Conservation (phyloP, 2,888 invertebrate genomes). For the Clivina fossor region DNA sequence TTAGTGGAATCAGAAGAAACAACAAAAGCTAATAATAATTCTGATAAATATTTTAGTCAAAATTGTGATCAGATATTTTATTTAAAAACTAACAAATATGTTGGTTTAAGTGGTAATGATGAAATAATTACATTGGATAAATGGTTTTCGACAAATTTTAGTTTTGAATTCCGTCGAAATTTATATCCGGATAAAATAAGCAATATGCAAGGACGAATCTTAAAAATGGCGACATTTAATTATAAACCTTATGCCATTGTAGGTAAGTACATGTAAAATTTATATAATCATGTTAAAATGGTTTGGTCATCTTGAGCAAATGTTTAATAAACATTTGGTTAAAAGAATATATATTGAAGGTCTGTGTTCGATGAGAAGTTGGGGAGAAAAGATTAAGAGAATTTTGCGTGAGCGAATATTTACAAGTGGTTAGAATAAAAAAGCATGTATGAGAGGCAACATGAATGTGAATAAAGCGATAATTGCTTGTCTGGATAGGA, state of each 20-base stretch:
- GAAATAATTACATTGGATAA: constrained; percentile 39
- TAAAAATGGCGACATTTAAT: constrained; percentile 60
- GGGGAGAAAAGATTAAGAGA: too few relatives aligned
- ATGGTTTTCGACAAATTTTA: constrained; percentile 42
- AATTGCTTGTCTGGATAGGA: too few relatives aligned
- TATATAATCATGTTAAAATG: too few relatives aligned
- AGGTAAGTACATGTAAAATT: constrained; percentile 40
- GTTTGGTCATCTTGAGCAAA: too few relatives aligned
- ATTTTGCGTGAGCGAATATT: too few relatives aligned
- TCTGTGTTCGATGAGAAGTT: too few relatives aligned
- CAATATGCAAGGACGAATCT: constrained; percentile 44
- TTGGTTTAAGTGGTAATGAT: constrained; percentile 48
- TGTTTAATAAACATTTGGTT: too few relatives aligned
- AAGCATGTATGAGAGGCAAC: too few relatives aligned
- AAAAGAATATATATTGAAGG: too few relatives aligned
- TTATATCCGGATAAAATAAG: constrained; percentile 44
- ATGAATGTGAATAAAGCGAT: too few relatives aligned
- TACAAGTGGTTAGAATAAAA: too few relatives aligned
- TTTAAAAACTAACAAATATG: constrained; percentile 55
- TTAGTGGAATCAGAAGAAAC: not conserved
- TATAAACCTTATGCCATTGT: constrained; percentile 63
- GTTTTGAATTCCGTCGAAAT: constrained; percentile 37
- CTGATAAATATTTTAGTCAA: not conserved
- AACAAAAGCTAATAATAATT: not conserved
- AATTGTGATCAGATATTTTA: constrained; percentile 41